These are phyloP conservation scores for Gari tellinella DNA, from an alignment of 2,888 invertebrate species.

Conservation along the genomic window DNA sequence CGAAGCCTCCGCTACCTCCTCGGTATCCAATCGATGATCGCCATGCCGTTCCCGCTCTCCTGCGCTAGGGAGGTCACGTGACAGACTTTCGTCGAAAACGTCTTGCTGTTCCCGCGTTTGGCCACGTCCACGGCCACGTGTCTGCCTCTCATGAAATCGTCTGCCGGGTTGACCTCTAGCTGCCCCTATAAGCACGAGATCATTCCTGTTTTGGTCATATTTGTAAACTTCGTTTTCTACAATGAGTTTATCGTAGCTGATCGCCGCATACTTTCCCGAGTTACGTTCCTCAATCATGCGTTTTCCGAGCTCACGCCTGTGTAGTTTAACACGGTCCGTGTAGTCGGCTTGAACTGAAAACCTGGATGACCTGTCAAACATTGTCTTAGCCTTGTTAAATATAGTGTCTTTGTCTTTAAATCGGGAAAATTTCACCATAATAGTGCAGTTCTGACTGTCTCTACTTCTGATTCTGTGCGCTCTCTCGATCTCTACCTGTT, in stretches of 20 bases:
- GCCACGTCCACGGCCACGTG: too few species aligned
- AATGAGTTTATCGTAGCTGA: slow-evolving; percentile 28
- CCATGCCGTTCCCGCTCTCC: too few species aligned
- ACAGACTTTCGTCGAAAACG: neutral
- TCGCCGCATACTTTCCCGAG: slow-evolving; percentile 11
- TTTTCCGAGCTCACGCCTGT: slow-evolving; percentile 16
- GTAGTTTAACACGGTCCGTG: slow-evolving; percentile 7
- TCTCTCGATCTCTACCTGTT: slow-evolving; percentile 23
- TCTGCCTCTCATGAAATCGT: too few species aligned
- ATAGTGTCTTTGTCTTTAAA: slow-evolving; percentile 18
- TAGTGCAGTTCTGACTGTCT: slow-evolving; percentile 17
- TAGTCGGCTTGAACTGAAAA: slow-evolving; percentile 25
- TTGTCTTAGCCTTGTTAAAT: slow-evolving; percentile 15
- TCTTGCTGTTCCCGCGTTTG: neutral
- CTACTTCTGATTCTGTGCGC: slow-evolving; percentile 29
- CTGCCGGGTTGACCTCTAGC: slow-evolving; percentile 1
- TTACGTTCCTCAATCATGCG: slow-evolving; percentile 8
- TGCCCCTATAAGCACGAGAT: slow-evolving; percentile 4
- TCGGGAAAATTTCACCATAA: slow-evolving; percentile 29
- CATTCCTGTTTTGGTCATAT: slow-evolving; percentile 17
- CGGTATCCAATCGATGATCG: too few species aligned
- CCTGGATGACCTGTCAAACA: neutral
- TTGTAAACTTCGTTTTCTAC: slow-evolving; percentile 10
- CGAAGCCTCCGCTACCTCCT: too few species aligned
- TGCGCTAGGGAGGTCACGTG: too few species aligned